phyloP scores from a whole-genome alignment of 2,888 invertebrate species.

The Disparrhopalites patrizii region DNA sequence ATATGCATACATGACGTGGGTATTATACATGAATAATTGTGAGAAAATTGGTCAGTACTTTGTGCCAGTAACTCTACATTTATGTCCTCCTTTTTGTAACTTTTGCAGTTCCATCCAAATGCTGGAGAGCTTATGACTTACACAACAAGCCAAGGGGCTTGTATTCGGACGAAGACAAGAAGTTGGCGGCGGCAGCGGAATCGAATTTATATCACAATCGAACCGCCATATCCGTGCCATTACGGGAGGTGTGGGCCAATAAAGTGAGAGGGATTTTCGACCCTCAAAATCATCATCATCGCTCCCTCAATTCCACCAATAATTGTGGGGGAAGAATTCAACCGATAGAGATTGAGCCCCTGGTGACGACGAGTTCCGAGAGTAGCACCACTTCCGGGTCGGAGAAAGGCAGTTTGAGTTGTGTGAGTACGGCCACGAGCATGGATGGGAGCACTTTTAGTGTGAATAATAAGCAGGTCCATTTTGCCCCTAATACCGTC shows the following conservation, averaged over 20 bases:
- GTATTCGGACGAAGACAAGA: conserved; percentile 17
- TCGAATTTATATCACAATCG: background rate
- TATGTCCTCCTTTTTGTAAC: no score
- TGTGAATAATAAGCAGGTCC: conserved; percentile 33
- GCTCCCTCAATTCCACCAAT: no score
- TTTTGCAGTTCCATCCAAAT: conserved; percentile 9
- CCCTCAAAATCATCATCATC: background rate
- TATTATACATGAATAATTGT: no score
- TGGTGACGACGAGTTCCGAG: background rate
- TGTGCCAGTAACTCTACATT: no score
- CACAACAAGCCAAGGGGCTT: conserved; percentile 17
- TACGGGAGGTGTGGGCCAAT: conserved; percentile 13
- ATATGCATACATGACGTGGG: no score
- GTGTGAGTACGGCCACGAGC: background rate
- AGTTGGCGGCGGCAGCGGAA: background rate
- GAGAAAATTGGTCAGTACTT: no score
- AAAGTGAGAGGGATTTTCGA: no score
- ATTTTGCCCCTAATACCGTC: conserved; percentile 36
- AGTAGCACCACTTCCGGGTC: background rate
- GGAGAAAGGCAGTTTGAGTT: background rate
- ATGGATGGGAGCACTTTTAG: background rate
- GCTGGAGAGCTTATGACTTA: conserved; percentile 19
- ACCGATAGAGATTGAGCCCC: no score
- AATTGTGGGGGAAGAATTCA: no score
- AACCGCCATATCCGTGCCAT: conserved; percentile 12